Evolutionary conservation across 2,888 invertebrate genomes (phyloP).

Genomic region (Dione juno): DNA sequence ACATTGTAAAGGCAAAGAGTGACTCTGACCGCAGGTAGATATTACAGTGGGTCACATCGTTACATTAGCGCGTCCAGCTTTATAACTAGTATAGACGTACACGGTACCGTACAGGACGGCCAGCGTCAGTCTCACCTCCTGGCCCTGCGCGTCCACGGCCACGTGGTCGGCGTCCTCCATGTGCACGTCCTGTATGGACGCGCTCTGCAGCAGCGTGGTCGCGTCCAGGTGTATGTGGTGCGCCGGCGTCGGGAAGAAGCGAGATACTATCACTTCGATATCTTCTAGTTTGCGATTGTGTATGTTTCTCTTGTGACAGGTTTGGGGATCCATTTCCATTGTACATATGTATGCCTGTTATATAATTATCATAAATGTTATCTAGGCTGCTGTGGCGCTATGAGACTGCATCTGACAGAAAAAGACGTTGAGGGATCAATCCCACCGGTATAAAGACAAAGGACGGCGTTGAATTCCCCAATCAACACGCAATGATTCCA

Average conservation of each 20-base stretch:
- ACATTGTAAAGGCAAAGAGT: too few relatives aligned
- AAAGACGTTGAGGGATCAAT: too few relatives aligned
- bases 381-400: neutral
- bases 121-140: conserved; percentile 79
- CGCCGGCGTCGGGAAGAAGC: conserved; percentile 91
- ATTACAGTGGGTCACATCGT: too few relatives aligned
- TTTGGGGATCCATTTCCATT: conserved; percentile 90
- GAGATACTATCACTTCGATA: conserved; percentile 87
- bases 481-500: too few relatives aligned
- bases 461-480: too few relatives aligned
- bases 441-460: too few relatives aligned
- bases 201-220: conserved; percentile 91
- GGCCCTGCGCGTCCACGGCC: conserved; percentile 67
- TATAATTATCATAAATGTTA: neutral
- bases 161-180: conserved; percentile 89
- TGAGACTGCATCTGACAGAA: neutral
- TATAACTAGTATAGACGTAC: too few relatives aligned
- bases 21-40: too few relatives aligned
- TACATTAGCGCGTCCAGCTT: too few relatives aligned
- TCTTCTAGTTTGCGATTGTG: conserved; percentile 92
- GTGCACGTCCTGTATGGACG: conserved; percentile 91
- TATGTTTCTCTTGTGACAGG: conserved; percentile 92
- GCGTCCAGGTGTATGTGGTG: conserved; percentile 93
- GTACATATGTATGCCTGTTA: conserved; percentile 94
- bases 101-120: too few relatives aligned